Conservation (phyloP, 2,113 vertebrate species). For the Hemibagrus wyckioides region DNA sequence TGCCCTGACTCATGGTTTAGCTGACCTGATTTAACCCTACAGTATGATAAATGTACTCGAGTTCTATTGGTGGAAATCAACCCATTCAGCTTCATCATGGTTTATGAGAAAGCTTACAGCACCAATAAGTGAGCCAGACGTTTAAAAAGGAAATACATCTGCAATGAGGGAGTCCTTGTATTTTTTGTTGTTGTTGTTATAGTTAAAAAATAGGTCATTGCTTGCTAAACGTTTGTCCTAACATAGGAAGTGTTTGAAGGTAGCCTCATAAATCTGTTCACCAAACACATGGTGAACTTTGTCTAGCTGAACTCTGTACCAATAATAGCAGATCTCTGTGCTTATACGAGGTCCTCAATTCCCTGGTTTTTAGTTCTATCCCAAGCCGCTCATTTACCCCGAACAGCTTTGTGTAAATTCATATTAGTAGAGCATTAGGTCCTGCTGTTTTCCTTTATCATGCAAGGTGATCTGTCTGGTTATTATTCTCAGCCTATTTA, state of each 20-base stretch:
- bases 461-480: constrained; percentile 42
- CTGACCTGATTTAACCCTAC: not conserved
- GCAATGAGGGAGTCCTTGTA: not conserved
- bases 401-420: not conserved
- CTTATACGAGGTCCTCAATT: not conserved
- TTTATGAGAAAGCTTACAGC: not conserved
- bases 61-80: no score
- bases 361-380: not conserved
- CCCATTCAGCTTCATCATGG: no score
- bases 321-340: not conserved
- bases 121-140: not conserved
- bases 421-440: not conserved
- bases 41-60: not conserved
- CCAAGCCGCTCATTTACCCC: not conserved
- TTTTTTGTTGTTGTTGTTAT: not conserved
- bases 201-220: not conserved
- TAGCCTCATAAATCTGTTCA: not conserved
- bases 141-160: not conserved
- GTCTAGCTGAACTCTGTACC: not conserved
- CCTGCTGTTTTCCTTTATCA: constrained; percentile 22
- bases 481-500: constrained; percentile 58
- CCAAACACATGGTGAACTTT: not conserved
- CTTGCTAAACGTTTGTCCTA: not conserved
- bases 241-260: not conserved
- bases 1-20: not conserved